These are phyloP conservation scores for Cacajao melanocephalus DNA, from an alignment of 2,797 vertebrate species.

Conservation along the genomic window DNA sequence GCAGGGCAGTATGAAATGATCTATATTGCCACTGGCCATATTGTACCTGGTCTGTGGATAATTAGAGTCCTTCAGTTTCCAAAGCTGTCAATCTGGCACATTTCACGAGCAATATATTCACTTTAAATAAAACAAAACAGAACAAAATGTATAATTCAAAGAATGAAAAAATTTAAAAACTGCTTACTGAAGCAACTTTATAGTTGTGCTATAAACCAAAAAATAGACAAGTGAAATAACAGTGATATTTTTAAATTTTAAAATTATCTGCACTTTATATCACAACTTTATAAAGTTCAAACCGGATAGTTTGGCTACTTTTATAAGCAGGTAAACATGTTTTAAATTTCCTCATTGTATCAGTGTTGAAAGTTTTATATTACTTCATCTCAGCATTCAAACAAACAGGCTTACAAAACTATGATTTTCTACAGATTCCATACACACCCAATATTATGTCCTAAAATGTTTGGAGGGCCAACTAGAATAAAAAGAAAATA, in stretches of 20 bases:
- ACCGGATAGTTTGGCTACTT: conserved; percentile 42
- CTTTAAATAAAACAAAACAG: conserved; percentile 81
- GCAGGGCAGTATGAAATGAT: conserved; percentile 67
- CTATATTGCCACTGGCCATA: conserved; percentile 73
- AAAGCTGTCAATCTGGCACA: conserved; percentile 80
- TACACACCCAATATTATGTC: background rate
- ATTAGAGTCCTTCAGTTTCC: conserved; percentile 79
- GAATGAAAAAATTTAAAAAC: conserved; percentile 72
- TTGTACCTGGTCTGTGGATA: conserved; percentile 74
- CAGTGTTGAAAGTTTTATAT: conserved; percentile 23
- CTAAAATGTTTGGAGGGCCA: conserved; percentile 29
- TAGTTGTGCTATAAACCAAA: conserved; percentile 68
- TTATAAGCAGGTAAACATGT: conserved; percentile 40
- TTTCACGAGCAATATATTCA: conserved; percentile 75
- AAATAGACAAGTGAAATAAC: conserved; percentile 56
- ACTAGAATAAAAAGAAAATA: conserved; percentile 8
- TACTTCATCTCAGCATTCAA: background rate
- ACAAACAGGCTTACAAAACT: conserved; percentile 30
- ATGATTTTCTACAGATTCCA: conserved; percentile 34
- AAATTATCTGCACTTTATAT: conserved; percentile 48
- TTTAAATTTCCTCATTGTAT: conserved; percentile 32
- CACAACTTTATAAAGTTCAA: conserved; percentile 69
- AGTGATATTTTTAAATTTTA: conserved; percentile 47
- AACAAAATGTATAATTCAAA: conserved; percentile 80
- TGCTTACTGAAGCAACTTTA: conserved; percentile 69